Evolutionary conservation across 2,797 vertebrate genomes (phyloP).

Genomic region (Podargus strigoides): DNA sequence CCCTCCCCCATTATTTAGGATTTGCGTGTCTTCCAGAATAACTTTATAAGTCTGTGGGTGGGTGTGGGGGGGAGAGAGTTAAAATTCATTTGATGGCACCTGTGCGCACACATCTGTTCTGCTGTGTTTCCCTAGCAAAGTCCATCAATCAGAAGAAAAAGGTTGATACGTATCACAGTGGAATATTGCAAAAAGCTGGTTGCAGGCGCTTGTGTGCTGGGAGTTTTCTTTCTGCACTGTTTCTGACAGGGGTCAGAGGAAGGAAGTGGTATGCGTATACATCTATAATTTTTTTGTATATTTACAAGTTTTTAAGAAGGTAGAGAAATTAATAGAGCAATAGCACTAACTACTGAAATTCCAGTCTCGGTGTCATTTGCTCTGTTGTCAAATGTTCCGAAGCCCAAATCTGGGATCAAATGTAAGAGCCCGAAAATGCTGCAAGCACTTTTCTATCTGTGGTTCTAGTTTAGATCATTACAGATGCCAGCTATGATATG

Average conservation of each 20-base stretch:
- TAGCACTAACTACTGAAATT: background rate
- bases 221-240: background rate
- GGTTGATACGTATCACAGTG: constrained; percentile 27
- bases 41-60: constrained; percentile 32
- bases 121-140: constrained; percentile 20
- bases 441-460: background rate
- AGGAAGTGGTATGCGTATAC: background rate
- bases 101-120: constrained; percentile 36
- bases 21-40: constrained; percentile 44
- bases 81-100: constrained; percentile 55
- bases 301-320: background rate
- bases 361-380: background rate
- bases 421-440: background rate
- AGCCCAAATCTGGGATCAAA: background rate
- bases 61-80: background rate
- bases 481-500: background rate
- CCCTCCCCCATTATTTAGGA: constrained; percentile 46
- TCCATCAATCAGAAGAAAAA: constrained; percentile 58
- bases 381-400: background rate
- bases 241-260: constrained; percentile 10
- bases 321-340: background rate
- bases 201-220: constrained; percentile 7
- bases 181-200: constrained; percentile 39
- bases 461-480: background rate
- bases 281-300: background rate